Evolutionary conservation across 2,797 vertebrate genomes (phyloP), one percentile per base, ranked within the genome.

Genomic region (Coregonus sp.): DNA sequence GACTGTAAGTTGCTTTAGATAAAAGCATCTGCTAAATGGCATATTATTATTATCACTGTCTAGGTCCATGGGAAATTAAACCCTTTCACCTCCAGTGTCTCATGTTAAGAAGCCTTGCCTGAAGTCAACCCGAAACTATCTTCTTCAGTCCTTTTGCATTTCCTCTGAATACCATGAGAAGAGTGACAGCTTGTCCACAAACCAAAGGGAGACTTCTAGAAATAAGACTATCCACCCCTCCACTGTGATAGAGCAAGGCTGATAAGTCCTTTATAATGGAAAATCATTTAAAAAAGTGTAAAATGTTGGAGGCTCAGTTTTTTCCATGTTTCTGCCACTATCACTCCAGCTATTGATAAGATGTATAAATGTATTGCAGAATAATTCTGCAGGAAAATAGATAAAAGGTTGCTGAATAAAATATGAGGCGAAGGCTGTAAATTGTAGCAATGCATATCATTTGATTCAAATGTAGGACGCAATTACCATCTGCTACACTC

Each of bases 401-500:
- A 99, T 99, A 99, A 99, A 99, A 98, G 98, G 97, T 98, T 99
- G 96, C 96, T 99, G 98, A 99, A 99, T 99, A 99, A 99, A 99
- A 99, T 99, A 99, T 99, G 98, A 99, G 98, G 95, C 95, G 81
- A 95, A 96, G 96, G 97, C 96, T 97, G 98, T 99, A 99, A 99
- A 99, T 99, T 99, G 97, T 98, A 96, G 97, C 98, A 99, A 98
- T 99, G 98, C 98, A 98, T 99, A 99, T 99, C 97, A 99, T 99
- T 99, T 98, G 96, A 98, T 99, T 99, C 97, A 98, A 98, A 99
- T 97, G 97, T 98, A 97, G 96, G 96, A 99, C 96, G 96, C 98
- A 99, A 99, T 99, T 99, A 99, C 98, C 98, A 99, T 99, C 98
- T 99, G 98, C 97, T 97, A 96, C 96, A 96, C 97, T 99, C 98